Base-by-base conservation (phyloP, 2,797 vertebrate species). In the Spheniscus humboldti region DNA sequence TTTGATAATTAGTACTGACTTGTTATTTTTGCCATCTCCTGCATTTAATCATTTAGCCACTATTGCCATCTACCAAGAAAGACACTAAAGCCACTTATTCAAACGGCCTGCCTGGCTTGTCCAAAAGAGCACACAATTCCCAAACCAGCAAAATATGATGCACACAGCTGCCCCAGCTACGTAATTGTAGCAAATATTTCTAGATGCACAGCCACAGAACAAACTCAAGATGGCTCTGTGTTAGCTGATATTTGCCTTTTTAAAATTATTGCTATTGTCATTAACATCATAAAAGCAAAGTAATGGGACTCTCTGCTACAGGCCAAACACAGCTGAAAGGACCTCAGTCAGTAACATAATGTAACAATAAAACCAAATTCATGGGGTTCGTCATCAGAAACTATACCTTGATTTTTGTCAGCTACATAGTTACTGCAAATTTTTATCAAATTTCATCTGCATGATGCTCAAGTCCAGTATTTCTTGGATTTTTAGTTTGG, bases 1-100 rank as follows among this genome's bases (percentile, higher is more conserved):
- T 59, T 43, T 78, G 48, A 30, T 93, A 86, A 95, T 96, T 90
- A 81, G 37, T 68, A 90, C 35, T 66, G 73, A 82, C 33, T 88
- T 93, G 84, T 57, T 91, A 91, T 68, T 97, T 96, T 77, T 86
- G 41, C 62, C 53, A 87, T 90, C 80, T 95, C 47, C 27, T 64
- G 31, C 39, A 47, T 86, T 81, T 91, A 83, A 72, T 93, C 13
- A 86, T 94, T 96, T 73, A 96, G 53, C 19, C 41, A 59, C 37
- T 72, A 12, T 72, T 92, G 43, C 86, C 83, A 55, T 71, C 68
- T 90, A 83, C 41, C 25, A 82, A 90, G 74, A 90, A 85, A 89
- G 86, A 66, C 31, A 53, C 52, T 76, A 69, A 86, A 84, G 39
- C 47, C 63, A 73, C 37, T 93, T 92, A 91, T 37, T 87, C 68